Base-by-base conservation (phyloP, 2,888 invertebrate species). In the Drosophila pseudotakahashii region DNA sequence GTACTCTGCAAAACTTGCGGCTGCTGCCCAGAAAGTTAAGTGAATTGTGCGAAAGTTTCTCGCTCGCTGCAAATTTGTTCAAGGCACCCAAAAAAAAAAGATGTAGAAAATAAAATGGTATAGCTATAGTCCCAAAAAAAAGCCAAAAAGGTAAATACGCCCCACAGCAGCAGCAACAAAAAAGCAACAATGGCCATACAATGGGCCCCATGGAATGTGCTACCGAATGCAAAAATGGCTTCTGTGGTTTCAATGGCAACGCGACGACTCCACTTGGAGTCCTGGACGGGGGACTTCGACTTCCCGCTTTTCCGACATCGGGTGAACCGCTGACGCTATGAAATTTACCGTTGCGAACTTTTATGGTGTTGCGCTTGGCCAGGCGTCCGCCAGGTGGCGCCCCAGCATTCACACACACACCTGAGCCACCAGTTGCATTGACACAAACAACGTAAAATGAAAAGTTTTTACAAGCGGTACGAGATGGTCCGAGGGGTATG, bases 171-270 rank as follows among this genome's bases (percentile, higher is more conserved):
- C 16, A 62, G 59, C 37, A 52, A 53, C 34, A 53, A n/a, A 51
- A 14, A 39, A 53, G 62, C 79, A 82, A 88, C 83, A 82, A 82
- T 88, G 83, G 76, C 86, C 67, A 63, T 67, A 87, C 88, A 87
- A 81, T 84, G 85, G 62, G 51, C 62, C 74, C 81, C 84, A 80
- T 87, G 87, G 89, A 83, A 84, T 87, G 88, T 84, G 88, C 88
- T 84, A 72, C 84, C 85, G 87, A 89, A 84, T 84, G 88, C 88
- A 86, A 86, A 68, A 83, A 83, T 88, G 87, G 88, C 78, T 88
- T 86, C 78, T 83, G 89, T 52, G 84, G 84, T 87, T 87, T 84
- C 89, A 89, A 87, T 87, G 75, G 85, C 89, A 84, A 78, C 81
- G 67, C 66, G 51, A 45, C 45, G 45, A 41, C 70, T 45, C 67